phyloP scores from a whole-genome alignment of 2,888 invertebrate genomes.

The Trissolcus brochymenae region DNA sequence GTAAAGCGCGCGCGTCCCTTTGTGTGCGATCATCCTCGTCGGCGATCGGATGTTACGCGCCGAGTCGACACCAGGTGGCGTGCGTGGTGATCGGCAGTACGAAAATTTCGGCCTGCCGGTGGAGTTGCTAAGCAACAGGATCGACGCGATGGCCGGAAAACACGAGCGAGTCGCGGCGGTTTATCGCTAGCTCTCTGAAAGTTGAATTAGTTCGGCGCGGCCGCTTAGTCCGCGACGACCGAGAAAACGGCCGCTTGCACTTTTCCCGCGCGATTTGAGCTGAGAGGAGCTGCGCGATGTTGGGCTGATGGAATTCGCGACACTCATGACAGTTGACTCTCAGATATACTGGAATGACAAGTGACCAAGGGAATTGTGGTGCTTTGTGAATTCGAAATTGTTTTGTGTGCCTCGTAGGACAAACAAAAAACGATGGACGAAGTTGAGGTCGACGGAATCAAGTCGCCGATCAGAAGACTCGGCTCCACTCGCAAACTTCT shows the following conservation, averaged over 20 bases:
- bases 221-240: constrained; percentile 55
- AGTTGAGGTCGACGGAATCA: constrained; percentile 83
- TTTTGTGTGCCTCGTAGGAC: neutral
- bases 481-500: constrained; percentile 89
- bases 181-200: constrained; percentile 52
- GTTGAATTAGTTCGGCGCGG: constrained; percentile 57
- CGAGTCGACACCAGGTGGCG: neutral
- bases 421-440: constrained; percentile 81
- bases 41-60: constrained; percentile 1
- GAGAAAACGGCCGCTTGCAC: constrained; percentile 11
- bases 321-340: too few relatives aligned
- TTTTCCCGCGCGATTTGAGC: constrained; percentile 17
- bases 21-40: too few relatives aligned
- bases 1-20: too few relatives aligned
- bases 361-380: constrained; percentile 37
- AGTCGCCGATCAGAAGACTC: constrained; percentile 87
- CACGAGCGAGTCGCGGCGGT: constrained; percentile 52
- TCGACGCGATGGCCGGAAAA: constrained; percentile 62
- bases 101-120: constrained; percentile 14
- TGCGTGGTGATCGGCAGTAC: neutral
- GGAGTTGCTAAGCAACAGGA: constrained; percentile 71
- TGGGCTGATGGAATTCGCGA: too few relatives aligned
- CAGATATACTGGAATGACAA: constrained; percentile 45
- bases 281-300: neutral
- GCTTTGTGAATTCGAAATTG: neutral